Evolutionary conservation across 2,888 invertebrate genomes (phyloP).

Genomic region (Sipha maydis): DNA sequence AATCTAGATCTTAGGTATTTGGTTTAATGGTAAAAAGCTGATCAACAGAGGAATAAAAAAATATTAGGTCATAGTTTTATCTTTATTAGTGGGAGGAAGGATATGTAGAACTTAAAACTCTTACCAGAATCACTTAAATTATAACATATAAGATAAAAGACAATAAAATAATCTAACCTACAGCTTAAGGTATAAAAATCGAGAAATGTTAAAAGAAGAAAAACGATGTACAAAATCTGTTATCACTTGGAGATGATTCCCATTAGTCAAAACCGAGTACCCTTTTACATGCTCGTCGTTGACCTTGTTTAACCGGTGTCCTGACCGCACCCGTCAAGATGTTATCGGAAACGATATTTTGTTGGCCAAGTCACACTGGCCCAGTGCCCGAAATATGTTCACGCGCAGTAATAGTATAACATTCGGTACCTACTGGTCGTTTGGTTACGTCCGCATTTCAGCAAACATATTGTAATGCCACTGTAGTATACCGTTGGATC

Average conservation of each 20-base stretch:
- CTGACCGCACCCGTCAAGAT: background rate
- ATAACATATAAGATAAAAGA: background rate
- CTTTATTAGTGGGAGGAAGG: too few relatives aligned
- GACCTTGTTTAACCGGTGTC: constrained; percentile 16
- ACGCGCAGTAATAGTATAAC: background rate
- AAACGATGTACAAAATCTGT: background rate
- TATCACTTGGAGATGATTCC: background rate
- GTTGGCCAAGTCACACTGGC: constrained; percentile 20
- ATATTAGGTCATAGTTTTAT: background rate
- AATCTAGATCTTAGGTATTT: background rate
- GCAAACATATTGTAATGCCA: background rate
- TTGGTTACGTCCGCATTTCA: background rate
- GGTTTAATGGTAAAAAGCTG: background rate
- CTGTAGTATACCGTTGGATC: too few relatives aligned
- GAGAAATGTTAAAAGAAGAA: too few relatives aligned
- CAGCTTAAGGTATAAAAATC: too few relatives aligned
- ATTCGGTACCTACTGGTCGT: background rate
- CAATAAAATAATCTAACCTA: too few relatives aligned
- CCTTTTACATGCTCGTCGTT: background rate
- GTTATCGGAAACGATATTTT: background rate
- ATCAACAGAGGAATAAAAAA: background rate
- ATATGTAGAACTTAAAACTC: too few relatives aligned
- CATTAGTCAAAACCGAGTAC: background rate
- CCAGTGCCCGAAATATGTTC: constrained; percentile 16
- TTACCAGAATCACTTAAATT: background rate